phyloP scores from a whole-genome alignment of 2,888 invertebrate genomes.

The Galerucella pusilla region DNA sequence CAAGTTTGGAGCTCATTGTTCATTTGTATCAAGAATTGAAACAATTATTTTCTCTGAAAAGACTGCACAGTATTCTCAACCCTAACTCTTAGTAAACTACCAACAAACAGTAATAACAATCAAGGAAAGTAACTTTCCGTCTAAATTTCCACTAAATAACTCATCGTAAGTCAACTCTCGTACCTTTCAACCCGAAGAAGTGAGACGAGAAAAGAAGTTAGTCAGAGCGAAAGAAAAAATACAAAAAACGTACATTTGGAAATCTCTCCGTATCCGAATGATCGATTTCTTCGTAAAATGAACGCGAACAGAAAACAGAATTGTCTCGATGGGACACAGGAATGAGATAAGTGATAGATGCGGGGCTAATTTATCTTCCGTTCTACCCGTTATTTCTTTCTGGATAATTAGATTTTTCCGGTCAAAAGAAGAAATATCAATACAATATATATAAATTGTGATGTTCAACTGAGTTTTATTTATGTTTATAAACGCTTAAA shows the following conservation, averaged over 20 bases:
- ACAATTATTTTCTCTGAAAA: neutral
- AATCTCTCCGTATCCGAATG: constrained; percentile 16
- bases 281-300: constrained; percentile 25
- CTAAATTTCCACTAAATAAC: constrained; percentile 20
- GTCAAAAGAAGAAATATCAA: constrained; percentile 6
- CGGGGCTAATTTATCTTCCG: constrained; percentile 20
- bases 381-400: constrained; percentile 19
- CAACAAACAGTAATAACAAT: constrained; percentile 4
- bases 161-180: constrained; percentile 22
- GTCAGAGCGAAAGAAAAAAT: neutral
- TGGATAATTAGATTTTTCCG: constrained; percentile 23
- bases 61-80: neutral
- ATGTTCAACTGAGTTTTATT: neutral
- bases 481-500: neutral
- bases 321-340: constrained; percentile 11
- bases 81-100: neutral
- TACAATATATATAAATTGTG: neutral
- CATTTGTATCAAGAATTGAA: neutral
- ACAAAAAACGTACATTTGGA: constrained; percentile 19
- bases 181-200: neutral
- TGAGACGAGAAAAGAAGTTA: neutral
- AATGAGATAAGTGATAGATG: constrained; percentile 22
- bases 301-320: constrained; percentile 26
- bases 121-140: constrained; percentile 6
- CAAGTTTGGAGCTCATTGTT: neutral